Base-by-base conservation (phyloP, 2,888 invertebrate species). In the Agonopterix arenella region DNA sequence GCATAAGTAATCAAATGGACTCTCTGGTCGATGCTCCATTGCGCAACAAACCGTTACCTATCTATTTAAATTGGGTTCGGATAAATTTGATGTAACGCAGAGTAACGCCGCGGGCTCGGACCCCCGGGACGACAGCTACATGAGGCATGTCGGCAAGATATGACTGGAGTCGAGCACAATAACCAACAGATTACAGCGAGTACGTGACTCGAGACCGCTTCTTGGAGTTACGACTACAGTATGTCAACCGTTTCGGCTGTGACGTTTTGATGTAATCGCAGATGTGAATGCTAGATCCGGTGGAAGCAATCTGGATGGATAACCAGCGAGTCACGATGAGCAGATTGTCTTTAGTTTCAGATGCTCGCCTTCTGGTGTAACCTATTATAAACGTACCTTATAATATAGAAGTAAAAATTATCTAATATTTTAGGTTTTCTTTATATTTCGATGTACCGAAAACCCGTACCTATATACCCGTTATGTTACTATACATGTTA, bases 1-100 rank as follows among this genome's bases (percentile, higher is more conserved):
- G 82, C 83, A 80, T 82, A 83, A 78, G 77, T 78, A 79, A 83
- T 83, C 79, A 77, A 83, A 80, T 76, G 72, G 73, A 71, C 75
- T 75, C 62, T 68, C 67, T 74, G 88, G 84, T 85, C 85, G 81
- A 74, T 75, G 85, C 73, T 76, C 74, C 73, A 72, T 86, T 84
- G 80, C 80, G 76, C 79, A 83, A 84, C 80, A 76, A 78, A 74
- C 80, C 79, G 80, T 84, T 84, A 80, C 78, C 77, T 80, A 75
- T 71, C 71, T 72, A 80, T 82, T 83, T 80, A 81, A 84, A 85
- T 84, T 84, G 80, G 73, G 75, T 75, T 79, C 70, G 72, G 76
- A 83, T 79, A 74, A 68, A 73, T 76, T 75, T 72, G 70, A 77
- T 73, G 70, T 70, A 70, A 60, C 61, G 71, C 69, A 60, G 61